Evolutionary conservation across 2,888 invertebrate genomes (phyloP).

Genomic region (Tetrapedia diversipes): DNA sequence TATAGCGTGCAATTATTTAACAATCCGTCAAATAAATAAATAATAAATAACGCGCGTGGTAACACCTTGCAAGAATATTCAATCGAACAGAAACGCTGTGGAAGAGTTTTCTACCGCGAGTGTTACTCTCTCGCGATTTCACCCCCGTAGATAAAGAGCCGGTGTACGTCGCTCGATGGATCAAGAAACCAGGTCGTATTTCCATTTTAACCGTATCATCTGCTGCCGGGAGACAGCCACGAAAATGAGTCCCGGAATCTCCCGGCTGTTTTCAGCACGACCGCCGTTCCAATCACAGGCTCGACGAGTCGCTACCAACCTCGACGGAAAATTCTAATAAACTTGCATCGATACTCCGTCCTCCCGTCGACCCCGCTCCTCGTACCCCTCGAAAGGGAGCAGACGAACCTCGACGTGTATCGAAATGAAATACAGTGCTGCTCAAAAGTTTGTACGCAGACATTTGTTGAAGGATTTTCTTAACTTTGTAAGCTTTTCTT

Average conservation of each 20-base stretch:
- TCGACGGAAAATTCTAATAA: neutral
- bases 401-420: neutral
- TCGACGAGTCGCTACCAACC: constrained; percentile 1
- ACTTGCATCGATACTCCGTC: neutral
- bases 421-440: no score
- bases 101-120: neutral
- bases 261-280: neutral
- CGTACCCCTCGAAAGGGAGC: no score
- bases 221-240: neutral
- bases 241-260: constrained; percentile 14
- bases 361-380: no score
- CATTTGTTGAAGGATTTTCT: no score
- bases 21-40: no score
- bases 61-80: neutral
- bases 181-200: constrained; percentile 18
- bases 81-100: neutral
- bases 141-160: no score
- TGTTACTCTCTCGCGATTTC: neutral
- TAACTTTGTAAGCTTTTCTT: no score
- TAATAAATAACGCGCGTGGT: neutral
- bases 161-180: no score
- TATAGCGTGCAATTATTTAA: no score
- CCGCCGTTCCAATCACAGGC: neutral
- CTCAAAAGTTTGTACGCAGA: no score
- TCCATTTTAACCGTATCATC: constrained; percentile 30